Evolutionary conservation across 2,888 invertebrate genomes (phyloP), one percentile per base, ranked within the genome.

Genomic region (Leptinotarsa haldemani): DNA sequence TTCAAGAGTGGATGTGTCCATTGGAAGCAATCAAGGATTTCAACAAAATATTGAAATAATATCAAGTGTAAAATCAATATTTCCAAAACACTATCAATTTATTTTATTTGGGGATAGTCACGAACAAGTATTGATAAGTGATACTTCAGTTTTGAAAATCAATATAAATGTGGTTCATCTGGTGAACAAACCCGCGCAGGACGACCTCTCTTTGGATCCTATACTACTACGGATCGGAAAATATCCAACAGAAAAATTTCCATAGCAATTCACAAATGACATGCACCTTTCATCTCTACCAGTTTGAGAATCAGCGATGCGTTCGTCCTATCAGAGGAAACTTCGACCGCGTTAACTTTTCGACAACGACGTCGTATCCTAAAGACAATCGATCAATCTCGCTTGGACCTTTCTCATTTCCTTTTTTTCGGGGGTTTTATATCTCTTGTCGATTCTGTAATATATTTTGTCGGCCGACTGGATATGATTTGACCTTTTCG

Each of bases 361-460:
- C 22, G 12, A 15, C 20, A 56, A 20, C 22, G 56, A 56, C 56
- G 56, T 25, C 56, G 56, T 56, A 22, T 56, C 15, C 22, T 13
- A 56, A 56, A 56, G 56, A 56, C 56, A 56, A 56, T 56, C 56
- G 20, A 56, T 56, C 56, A 56, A 56, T 22, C 56, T 52, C 15
- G 20, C 25, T 56, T 25, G 56, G 56, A 56, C 56, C 56, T 18
- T 9, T 56, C 56, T 56, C 56, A 56, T 56, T 56, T 56, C 56
- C 56, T 56, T 18, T 56, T 56, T 56, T 22, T 22, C 3, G 12
- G 15, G 22, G 22, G 13, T 56, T 56, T 56, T 22, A 22, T 56
- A 56, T 22, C 56, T 56, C 56, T 56, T 56, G 15, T 56, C 56
- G 56, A 4, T 3, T 56, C 56, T 56, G 20, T 13, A 22, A 22